A percentile compares a stretch with the other conserved stretches of the same genome.
Conservation (phyloP, 2,113 vertebrate genomes). For the Callaeas wilsoni region DNA sequence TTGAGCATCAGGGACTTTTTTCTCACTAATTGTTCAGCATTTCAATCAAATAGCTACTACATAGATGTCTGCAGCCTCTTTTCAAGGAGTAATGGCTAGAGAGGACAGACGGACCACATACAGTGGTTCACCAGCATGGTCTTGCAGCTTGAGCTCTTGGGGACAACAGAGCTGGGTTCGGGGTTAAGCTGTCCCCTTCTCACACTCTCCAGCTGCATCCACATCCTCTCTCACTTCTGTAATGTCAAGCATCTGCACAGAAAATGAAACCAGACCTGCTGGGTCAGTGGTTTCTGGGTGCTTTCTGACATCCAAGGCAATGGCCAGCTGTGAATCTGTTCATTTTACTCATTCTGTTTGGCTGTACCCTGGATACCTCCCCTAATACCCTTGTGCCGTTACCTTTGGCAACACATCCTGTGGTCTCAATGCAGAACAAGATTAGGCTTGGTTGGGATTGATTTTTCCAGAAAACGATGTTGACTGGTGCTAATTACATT, state of each 20-base stretch:
- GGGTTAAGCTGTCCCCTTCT: background rate
- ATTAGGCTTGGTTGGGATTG: background rate
- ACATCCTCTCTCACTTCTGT: background rate
- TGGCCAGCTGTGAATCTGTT: background rate
- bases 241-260: background rate
- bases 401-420: background rate
- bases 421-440: background rate
- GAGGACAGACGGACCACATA: background rate
- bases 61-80: background rate
- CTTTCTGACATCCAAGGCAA: background rate
- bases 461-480: background rate
- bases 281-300: background rate
- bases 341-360: background rate
- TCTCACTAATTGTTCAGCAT: background rate
- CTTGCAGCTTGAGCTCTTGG: background rate
- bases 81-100: background rate
- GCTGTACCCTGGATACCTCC: background rate
- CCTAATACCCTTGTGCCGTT: background rate
- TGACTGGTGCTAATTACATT: background rate
- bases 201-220: background rate
- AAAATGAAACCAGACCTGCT: background rate
- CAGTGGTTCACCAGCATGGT: rapidly evolving
- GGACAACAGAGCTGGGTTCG: rapidly evolving
- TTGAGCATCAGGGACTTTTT: background rate
- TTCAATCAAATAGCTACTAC: background rate